Base-by-base conservation (phyloP, 2,797 vertebrate species). In the Helicolenus hilgendorfi region DNA sequence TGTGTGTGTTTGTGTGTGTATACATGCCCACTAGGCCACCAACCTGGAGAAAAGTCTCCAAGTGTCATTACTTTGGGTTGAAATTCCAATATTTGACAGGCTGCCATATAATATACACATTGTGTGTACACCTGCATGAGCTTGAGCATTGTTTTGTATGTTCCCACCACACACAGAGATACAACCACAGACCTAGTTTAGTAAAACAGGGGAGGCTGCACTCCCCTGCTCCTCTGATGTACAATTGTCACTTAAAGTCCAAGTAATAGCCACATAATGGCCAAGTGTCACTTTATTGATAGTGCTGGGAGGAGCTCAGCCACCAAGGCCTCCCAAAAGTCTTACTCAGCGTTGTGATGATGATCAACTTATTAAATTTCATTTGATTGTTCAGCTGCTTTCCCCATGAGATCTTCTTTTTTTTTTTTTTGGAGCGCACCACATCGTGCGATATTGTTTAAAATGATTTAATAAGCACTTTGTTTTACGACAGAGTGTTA, bases 391-490 rank as follows among this genome's bases (percentile, higher is more conserved):
- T 82, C 65, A 80, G 94, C 87, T 86, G 59, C 77, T 85, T 87
- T 89, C 84, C 84, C 84, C 74, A 55, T 83, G 75, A 88, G 83
- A 91, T 84, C 62, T 70, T 86, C 5, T 41, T 81, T 69, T 78
- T 78, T 74, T 83, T 24, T 84, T 58, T 83, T 91, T 83, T 86
- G 36, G 76, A 85, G 85, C 26, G 33, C 71, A 65, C 85, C 89
- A 79, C 90, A 91, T 94, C 36, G 90, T 86, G 90, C 72, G 29
- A 96, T 95, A 96, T 94, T 96, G 90, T 96, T 94, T 92, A 89
- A 96, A 97, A 97, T 96, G 88, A 96, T 97, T 97, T 96, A 96
- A 97, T 97, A 97, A 97, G 95, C 95, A 94, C 93, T 97, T 96
- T 94, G 85, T 92, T 97, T 97, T 96, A 97, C 77, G 87, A 91